Conservation (phyloP, 2,888 invertebrate species). For the Dynastes maya region DNA sequence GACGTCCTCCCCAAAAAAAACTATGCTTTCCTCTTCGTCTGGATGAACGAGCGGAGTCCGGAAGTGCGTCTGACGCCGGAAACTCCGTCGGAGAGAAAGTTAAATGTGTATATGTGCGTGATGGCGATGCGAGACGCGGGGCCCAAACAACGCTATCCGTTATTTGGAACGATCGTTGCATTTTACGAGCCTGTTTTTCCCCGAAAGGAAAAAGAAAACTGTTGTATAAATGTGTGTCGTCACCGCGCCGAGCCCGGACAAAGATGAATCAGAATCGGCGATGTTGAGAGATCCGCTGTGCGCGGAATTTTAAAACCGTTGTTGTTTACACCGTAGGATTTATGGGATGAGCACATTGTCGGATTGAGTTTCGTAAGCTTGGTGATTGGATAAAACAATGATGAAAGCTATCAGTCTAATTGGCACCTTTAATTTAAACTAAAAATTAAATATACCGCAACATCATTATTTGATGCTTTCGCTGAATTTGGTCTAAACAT, state of each 20-base stretch:
- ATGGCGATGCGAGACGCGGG: neutral
- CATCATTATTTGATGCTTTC: too few species aligned
- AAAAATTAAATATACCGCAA: too few species aligned
- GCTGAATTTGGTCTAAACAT: too few species aligned
- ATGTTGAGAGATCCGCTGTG: neutral
- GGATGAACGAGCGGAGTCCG: slow-evolving; percentile 52
- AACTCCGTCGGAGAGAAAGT: slow-evolving; percentile 54
- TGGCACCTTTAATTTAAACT: too few species aligned
- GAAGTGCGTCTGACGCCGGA: slow-evolving; percentile 59
- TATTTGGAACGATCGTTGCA: slow-evolving; percentile 30
- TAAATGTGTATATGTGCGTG: slow-evolving; percentile 21
- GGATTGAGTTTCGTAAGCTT: too few species aligned
- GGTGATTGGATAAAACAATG: too few species aligned
- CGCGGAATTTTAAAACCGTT: slow-evolving; percentile 17
- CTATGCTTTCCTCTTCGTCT: neutral
- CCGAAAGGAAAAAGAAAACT: slow-evolving; percentile 19
- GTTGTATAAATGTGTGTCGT: slow-evolving; percentile 17
- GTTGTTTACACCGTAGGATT: neutral
- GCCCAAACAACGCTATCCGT: slow-evolving; percentile 27
- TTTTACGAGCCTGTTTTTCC: slow-evolving; percentile 37
- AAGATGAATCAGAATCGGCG: slow-evolving; percentile 30
- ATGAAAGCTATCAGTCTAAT: too few species aligned
- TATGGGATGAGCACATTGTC: too few species aligned
- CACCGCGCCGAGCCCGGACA: neutral
- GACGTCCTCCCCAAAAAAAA: too few species aligned